Conservation (phyloP, 2,888 invertebrate genomes). For the Brachylomia viminalis region DNA sequence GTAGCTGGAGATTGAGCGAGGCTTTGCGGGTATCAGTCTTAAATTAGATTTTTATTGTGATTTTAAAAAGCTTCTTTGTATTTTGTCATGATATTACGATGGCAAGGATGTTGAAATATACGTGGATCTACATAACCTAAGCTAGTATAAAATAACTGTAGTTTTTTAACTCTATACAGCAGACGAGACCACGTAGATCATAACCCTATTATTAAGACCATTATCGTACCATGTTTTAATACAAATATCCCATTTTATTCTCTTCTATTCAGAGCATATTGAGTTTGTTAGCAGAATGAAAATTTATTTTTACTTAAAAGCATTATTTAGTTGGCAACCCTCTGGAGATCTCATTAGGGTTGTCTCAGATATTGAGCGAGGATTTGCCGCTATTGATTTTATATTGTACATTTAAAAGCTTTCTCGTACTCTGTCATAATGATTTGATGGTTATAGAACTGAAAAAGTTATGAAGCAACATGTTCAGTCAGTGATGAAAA, state of each 20-base stretch:
- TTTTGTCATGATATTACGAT: constrained; percentile 10
- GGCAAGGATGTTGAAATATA: background rate
- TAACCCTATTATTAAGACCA: background rate
- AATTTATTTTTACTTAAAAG: constrained; percentile 8
- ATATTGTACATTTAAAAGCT: constrained; percentile 40
- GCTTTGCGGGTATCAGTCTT: constrained; percentile 57
- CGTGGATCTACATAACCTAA: background rate
- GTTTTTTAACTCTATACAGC: background rate
- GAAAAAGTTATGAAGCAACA: background rate
- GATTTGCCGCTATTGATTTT: constrained; percentile 28
- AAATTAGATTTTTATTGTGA: constrained; percentile 62
- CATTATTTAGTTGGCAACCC: constrained; percentile 66
- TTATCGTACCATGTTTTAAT: background rate
- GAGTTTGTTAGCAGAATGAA: constrained; percentile 12
- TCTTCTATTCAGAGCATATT: background rate
- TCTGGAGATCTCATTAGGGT: constrained; percentile 80
- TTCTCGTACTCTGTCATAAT: background rate
- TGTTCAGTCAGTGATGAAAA: background rate
- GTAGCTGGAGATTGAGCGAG: constrained; percentile 56
- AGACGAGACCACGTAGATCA: background rate
- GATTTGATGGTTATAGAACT: background rate
- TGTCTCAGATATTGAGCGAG: constrained; percentile 50
- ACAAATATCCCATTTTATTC: background rate
- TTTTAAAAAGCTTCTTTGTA: constrained; percentile 57
- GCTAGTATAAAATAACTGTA: background rate